These are phyloP conservation scores for Apogon talboti DNA, from an alignment of 2,797 vertebrate genomes.

Conservation along the genomic window DNA sequence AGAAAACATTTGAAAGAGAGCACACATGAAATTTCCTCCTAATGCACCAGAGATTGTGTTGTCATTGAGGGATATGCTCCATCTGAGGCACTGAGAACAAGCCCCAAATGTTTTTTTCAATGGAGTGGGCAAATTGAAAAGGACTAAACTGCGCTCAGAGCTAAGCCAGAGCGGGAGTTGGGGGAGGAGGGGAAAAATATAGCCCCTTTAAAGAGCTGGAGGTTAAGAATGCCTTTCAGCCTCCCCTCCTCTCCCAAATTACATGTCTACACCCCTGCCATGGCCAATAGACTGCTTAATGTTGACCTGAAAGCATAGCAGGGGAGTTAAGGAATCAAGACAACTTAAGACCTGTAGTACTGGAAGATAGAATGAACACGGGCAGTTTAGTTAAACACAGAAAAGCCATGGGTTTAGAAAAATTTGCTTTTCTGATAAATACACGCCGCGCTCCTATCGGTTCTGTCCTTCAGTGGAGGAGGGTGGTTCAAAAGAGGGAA, in stretches of 20 bases:
- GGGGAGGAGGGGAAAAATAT: constrained; percentile 80
- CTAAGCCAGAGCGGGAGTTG: constrained; percentile 78
- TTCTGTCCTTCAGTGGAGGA: not conserved
- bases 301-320: constrained; percentile 73
- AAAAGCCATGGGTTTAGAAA: not conserved
- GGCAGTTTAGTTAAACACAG: constrained; percentile 17
- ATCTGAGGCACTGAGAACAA: constrained; percentile 70
- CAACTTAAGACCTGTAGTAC: constrained; percentile 54
- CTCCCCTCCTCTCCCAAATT: constrained; percentile 79
- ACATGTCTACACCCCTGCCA: constrained; percentile 82
- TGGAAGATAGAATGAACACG: constrained; percentile 49
- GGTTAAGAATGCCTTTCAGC: constrained; percentile 82
- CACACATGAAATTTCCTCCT: constrained; percentile 48
- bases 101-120: constrained; percentile 81
- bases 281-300: constrained; percentile 76
- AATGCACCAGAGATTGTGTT: constrained; percentile 60
- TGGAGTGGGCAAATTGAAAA: constrained; percentile 87
- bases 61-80: constrained; percentile 55
- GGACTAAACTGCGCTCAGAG: constrained; percentile 80
- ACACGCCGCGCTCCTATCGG: not conserved
- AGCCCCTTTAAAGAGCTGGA: constrained; percentile 83
- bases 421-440: not conserved
- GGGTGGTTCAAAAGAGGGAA: not conserved
- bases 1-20: constrained; percentile 22
- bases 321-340: constrained; percentile 71